Conservation (phyloP, 2,797 vertebrate species). For the Podarcis siculus region DNA sequence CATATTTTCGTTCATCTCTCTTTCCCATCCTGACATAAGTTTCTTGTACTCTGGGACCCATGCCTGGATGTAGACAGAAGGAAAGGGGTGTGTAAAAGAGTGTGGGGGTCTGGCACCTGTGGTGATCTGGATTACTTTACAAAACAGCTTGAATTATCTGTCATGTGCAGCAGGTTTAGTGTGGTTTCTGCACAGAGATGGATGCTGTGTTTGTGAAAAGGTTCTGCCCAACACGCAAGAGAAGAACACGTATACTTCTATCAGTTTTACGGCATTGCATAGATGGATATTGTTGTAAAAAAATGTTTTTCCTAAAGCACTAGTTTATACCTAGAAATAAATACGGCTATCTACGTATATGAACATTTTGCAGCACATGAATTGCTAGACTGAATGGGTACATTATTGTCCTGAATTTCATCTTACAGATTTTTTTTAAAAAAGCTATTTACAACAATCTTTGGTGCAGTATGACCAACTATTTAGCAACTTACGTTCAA, state of each 20-base stretch:
- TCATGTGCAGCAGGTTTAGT: not conserved
- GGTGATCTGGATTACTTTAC: not conserved
- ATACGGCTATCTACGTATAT: not conserved
- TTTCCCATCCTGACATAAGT: too few relatives aligned
- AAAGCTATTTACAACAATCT: not conserved
- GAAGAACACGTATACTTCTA: not conserved
- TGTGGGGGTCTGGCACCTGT: not conserved
- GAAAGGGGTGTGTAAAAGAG: not conserved
- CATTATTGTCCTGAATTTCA: not conserved
- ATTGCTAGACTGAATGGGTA: not conserved
- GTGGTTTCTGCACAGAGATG: not conserved
- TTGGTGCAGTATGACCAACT: accelerated
- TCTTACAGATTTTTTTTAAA: not conserved
- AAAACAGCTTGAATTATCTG: not conserved
- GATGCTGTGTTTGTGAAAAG: not conserved
- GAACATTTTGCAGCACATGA: accelerated
- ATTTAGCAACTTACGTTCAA: not conserved
- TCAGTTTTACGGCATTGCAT: not conserved
- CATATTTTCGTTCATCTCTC: not conserved
- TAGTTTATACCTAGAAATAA: not conserved
- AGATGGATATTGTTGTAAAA: not conserved
- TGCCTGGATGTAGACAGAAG: not conserved
- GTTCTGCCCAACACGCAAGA: constrained; percentile 1
- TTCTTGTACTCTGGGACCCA: not conserved
- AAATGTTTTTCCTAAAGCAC: not conserved